Evolutionary conservation across 1,140 invertebrate species (phyloP).

Genomic region (Cherax quadricarinatus): DNA sequence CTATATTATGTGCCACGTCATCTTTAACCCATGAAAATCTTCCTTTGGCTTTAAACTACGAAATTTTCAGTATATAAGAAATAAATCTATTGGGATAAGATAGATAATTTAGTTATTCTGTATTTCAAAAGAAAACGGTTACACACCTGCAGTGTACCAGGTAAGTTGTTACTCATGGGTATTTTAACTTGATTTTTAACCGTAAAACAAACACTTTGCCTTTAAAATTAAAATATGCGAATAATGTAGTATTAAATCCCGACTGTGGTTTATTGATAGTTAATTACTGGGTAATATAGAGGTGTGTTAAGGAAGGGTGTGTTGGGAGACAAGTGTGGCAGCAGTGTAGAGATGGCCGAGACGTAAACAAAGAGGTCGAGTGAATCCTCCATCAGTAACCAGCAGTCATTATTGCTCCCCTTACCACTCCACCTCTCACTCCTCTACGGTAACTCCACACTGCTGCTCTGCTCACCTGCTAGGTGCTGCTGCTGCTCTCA

Average conservation of each 20-base stretch:
- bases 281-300: no score
- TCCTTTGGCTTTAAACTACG: no score
- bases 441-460: background rate
- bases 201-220: background rate
- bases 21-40: no score
- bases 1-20: no score
- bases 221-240: background rate
- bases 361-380: constrained; percentile 28
- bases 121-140: constrained; percentile 11
- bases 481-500: background rate
- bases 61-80: no score
- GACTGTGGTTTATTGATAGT: no score
- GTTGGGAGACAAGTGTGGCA: background rate
- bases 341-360: constrained; percentile 27
- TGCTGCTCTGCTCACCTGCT: background rate
- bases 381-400: background rate
- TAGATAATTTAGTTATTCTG: background rate
- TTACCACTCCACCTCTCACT: background rate
- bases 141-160: constrained; percentile 1
- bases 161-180: background rate
- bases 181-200: background rate
- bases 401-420: background rate
- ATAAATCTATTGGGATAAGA: no score
- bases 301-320: background rate
- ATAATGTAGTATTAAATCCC: no score